Percentiles rank a stretch among this genome's conserved stretches.
Conservation (phyloP, 2,113 vertebrate genomes). For the Eublepharis macularius region DNA sequence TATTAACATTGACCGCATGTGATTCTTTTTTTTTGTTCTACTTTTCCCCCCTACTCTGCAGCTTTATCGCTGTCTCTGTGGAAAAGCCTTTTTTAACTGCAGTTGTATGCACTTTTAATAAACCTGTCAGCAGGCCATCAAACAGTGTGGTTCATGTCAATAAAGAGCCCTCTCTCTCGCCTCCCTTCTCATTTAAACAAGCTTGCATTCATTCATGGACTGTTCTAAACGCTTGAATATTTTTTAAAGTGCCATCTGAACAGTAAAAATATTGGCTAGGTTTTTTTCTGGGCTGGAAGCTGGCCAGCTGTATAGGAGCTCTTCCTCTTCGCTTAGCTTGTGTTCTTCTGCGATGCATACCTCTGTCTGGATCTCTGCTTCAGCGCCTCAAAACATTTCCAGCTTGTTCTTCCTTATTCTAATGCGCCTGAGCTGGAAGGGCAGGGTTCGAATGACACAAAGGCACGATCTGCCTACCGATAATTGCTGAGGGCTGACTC, state of each 20-base stretch:
- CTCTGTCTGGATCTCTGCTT: slow-evolving; percentile 29
- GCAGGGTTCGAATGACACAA: too few species aligned
- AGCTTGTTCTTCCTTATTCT: not conserved
- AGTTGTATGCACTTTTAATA: slow-evolving; percentile 66
- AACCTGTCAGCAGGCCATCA: slow-evolving; percentile 80
- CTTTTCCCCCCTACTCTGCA: slow-evolving; percentile 68
- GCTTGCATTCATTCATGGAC: slow-evolving; percentile 48
- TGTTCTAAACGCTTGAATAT: slow-evolving; percentile 19
- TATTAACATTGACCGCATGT: slow-evolving; percentile 88
- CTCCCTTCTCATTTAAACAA: slow-evolving; percentile 42
- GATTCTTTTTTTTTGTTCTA: slow-evolving; percentile 65
- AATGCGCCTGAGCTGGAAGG: not conserved
- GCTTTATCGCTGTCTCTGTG: slow-evolving; percentile 83
- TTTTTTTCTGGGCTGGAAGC: slow-evolving; percentile 63
- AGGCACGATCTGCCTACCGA: not conserved
- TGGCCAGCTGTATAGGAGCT: slow-evolving; percentile 55
- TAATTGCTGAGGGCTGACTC: not conserved
- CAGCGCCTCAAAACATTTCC: slow-evolving; percentile 37
- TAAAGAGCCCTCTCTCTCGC: slow-evolving; percentile 62
- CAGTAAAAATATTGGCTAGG: slow-evolving; percentile 46
- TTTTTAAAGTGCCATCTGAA: slow-evolving; percentile 62
- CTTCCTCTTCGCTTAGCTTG: slow-evolving; percentile 51
- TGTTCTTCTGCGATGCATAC: slow-evolving; percentile 7
- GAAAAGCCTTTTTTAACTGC: slow-evolving; percentile 83
- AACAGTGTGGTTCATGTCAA: slow-evolving; percentile 67